Evolutionary conservation across 2,797 vertebrate species (phyloP).

Genomic region (Ceyx erithaca): DNA sequence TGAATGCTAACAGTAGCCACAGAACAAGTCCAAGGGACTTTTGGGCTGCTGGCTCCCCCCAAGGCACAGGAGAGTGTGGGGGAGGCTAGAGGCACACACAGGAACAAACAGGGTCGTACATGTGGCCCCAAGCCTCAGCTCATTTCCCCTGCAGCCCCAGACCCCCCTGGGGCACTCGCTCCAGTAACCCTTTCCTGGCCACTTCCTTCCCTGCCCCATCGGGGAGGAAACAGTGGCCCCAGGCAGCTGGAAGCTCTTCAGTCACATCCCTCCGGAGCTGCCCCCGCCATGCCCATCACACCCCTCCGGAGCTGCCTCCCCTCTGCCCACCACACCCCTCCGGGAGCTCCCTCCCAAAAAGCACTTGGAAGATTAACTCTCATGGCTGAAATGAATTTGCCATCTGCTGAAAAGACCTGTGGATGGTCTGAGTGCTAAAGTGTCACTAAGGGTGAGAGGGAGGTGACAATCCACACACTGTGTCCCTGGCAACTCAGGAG

Average conservation of each 20-base stretch:
- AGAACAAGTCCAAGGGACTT: accelerated
- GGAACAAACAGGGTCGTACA: background rate
- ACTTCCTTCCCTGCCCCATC: background rate
- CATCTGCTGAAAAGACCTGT: accelerated
- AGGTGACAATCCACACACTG: accelerated
- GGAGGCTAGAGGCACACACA: background rate
- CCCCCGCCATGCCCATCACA: too few species aligned
- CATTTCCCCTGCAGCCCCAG: slow-evolving; percentile 34
- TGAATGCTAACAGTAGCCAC: background rate
- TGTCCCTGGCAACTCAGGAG: background rate
- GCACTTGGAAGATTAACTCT: accelerated
- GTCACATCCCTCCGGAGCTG: background rate
- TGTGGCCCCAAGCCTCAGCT: background rate
- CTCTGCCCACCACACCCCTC: accelerated
- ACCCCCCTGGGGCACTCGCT: background rate
- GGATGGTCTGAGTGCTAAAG: accelerated
- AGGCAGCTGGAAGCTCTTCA: background rate
- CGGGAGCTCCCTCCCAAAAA: too few species aligned
- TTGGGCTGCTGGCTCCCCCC: accelerated
- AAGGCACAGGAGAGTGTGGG: accelerated
- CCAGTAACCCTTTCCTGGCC: slow-evolving; percentile 35
- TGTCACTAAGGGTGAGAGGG: accelerated
- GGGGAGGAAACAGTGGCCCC: accelerated
- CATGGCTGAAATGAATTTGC: accelerated
- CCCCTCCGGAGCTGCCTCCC: too few species aligned